Base-by-base conservation (phyloP, 1,140 invertebrate genomes). In the Drosophila pallidifrons region DNA sequence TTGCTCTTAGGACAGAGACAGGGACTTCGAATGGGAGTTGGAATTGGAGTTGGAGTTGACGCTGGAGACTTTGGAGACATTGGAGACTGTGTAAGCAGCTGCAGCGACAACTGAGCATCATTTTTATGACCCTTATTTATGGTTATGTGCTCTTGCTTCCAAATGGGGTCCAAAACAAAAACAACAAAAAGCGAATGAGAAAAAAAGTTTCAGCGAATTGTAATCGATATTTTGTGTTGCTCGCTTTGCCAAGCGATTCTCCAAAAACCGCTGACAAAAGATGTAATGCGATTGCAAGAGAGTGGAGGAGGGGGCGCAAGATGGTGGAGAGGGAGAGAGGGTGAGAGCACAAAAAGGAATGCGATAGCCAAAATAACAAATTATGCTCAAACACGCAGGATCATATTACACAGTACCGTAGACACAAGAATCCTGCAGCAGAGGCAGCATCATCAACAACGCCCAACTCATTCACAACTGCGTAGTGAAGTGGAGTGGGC, bases 101-200 rank as follows among this genome's bases (percentile, higher is more conserved):
- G 77, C 75, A 65, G 60, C 82, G 82, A 87, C 80, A 83, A 88
- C 83, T 83, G 83, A 87, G 77, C 83, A 87, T 87, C 83, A 87
- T 68, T 87, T 87, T 87, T 88, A 87, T 88, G 80, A 73, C 77
- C 77, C 85, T 87, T 87, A 87, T 87, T 87, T 87, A 87, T 87
- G 85, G 80, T 88, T 87, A 88, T 87, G 51, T 54, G 13, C 30
- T 32, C 20, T 52, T 11, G 28, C n/a, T 30, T 13, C 49, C 15
- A 47, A 16, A 16, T 20, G 46, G 41, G 41, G 41, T 13, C n/a
- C 35, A 32, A 45, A 63, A 35, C 46, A 52, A 13, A 54, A 28
- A 47, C 13, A 25, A 25, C 20, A 25, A 25, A 25, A 25, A 25
- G 20, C 20, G 20, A 25, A 25, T 25, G 16, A 4, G 28, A 7